Base-by-base conservation (phyloP, 2,797 vertebrate species). In the Thaleichthys pacificus region DNA sequence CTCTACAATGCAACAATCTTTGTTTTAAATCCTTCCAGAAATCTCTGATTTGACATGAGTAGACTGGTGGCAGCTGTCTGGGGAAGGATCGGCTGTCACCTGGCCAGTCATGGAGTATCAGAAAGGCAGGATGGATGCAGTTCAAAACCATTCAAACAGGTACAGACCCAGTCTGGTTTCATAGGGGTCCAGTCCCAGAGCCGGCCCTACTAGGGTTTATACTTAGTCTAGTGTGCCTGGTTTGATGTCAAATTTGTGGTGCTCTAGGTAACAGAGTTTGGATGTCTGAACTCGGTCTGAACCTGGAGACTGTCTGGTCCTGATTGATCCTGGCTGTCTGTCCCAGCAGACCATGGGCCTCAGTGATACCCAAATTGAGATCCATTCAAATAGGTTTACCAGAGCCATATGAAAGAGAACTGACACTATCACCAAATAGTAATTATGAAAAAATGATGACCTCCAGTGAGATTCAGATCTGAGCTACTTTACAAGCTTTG, bases 331-430 rank as follows among this genome's bases (percentile, higher is more conserved):
- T 35, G 42, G 2, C 42, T 14, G 42, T 47, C 19, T 58, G 19
- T 58, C 7, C n/a, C 56, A 58, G 56, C 9, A 22, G 42, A 47
- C 11, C 8, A 6, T 35, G 32, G 32, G 32, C 0, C 11, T 47
- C 42, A 47, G 15, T 5, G 19, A n/a, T 11, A 56, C 4, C 1
- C 17, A n/a, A 56, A n/a, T n/a, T n/a, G 19, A n/a, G 42, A 47
- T 47, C 19, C 51, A 17, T 51, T 51, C 49, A 14, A n/a, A 56
- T 56, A n/a, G 15, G 19, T 56, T 56, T 3, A 56, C 15, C 19
- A 49, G 19, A 80, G 75, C 77, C 75, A 80, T 71, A 65, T 70
- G 68, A 68, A 76, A 79, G 77, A 75, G 66, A 60, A 38, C 8
- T 12, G 9, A n/a, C 1, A 65, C 9, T 22, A 12, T 49, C 11